phyloP scores from a whole-genome alignment of 2,797 vertebrate genomes.

The Lepidocolaptes lacrymiger region DNA sequence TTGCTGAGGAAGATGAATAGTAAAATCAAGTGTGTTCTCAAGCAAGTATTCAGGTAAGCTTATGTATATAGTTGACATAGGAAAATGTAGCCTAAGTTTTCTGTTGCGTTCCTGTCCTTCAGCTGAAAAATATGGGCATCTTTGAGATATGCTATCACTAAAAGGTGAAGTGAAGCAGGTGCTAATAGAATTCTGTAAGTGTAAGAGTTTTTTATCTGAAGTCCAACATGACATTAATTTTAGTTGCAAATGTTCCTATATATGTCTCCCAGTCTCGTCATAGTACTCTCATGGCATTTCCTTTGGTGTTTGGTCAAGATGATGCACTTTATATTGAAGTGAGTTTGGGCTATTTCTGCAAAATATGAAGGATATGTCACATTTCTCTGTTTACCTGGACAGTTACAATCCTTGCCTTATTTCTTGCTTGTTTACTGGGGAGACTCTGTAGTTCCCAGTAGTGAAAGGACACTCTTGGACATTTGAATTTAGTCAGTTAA shows the following conservation, averaged over 20 bases:
- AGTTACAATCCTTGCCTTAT: background rate
- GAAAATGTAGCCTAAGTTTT: background rate
- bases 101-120: background rate
- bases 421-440: background rate
- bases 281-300: background rate
- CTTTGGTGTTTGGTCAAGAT: background rate
- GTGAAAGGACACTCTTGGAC: background rate
- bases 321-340: background rate
- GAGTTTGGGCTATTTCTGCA: background rate
- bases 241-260: background rate
- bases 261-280: background rate
- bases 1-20: constrained; percentile 91
- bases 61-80: background rate
- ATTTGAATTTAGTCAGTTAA: background rate
- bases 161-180: background rate
- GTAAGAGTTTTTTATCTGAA: background rate
- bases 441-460: background rate
- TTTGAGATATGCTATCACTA: background rate
- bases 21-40: constrained; percentile 64
- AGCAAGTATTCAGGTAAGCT: constrained; percentile 24
- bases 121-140: background rate
- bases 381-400: background rate
- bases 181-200: background rate
- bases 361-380: background rate
- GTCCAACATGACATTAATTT: background rate